Base-by-base conservation (phyloP, 2,113 vertebrate genomes). In the Gallinago undulata region DNA sequence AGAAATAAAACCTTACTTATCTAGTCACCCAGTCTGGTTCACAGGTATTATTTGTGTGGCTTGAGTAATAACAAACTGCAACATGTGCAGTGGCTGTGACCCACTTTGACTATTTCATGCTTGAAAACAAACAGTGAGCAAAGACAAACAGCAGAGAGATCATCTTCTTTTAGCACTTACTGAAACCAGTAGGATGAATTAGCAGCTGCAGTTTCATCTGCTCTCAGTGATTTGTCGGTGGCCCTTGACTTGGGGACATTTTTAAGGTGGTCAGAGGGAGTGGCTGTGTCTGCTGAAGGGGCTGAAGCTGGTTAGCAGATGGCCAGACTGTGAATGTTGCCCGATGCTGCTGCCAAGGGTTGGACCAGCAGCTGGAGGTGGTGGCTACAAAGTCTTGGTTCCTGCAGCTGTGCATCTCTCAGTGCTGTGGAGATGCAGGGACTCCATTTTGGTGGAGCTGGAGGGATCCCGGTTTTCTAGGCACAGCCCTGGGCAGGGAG, bases 181-280 rank as follows among this genome's bases (percentile, higher is more conserved):
- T 81, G 57, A 75, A 75, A 15, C 27, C 10, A 12, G 7, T 7
- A 15, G 48, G 33, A 51, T 47, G 30, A 37, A 79, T 31, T 79
- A 74, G 23, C 37, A 50, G 27, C 37, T 85, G 79, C 10, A 48
- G 3, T 67, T 81, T 63, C 37, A 21, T 35, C 47, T 67, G 2
- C 35, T 37, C 1, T 0, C 24, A 43, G 47, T 18, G 12, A 11
- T n/a, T 77, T 59, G 3, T 27, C 2, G 0, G 1, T 35, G 37
- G 16, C 24, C 10, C 11, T 48, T 47, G 37, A 22, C 30, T 27
- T 33, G 12, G 31, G 9, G 28, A 5, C 1, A 3, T 27, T 24
- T 59, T 48, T 62, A 33, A 31, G 0, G 0, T 8, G 8, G 35
- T 75, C 7, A 8, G 56, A 75, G 57, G 27, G 51, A 41, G 13